These are phyloP conservation scores for Linnaemya tessellans DNA, from an alignment of 2,888 invertebrate genomes.

Conservation along the genomic window DNA sequence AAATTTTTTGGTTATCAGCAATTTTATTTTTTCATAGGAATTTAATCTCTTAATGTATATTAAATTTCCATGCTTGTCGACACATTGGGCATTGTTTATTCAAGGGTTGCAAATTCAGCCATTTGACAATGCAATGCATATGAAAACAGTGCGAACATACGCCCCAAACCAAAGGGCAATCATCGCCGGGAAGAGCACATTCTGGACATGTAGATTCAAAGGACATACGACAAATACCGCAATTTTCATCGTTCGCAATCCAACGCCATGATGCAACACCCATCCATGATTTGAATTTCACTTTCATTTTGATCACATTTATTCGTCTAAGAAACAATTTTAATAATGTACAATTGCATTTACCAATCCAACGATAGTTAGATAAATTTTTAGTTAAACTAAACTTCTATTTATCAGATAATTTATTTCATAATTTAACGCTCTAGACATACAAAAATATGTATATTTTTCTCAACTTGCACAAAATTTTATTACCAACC, in stretches of 20 bases:
- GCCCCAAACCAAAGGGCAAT: slow-evolving; percentile 99
- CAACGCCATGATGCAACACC: slow-evolving; percentile 99
- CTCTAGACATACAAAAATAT: too few relatives aligned
- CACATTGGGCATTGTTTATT: slow-evolving; percentile 98
- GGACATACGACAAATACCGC: slow-evolving; percentile 99
- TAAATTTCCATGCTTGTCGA: slow-evolving; percentile 99
- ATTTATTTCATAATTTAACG: too few relatives aligned
- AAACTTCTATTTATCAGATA: too few relatives aligned
- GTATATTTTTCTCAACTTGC: slow-evolving; percentile 2
- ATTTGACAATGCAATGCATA: slow-evolving; percentile 99
- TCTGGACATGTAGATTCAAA: slow-evolving; percentile 99
- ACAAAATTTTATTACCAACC: slow-evolving; percentile 7
- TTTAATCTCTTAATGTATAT: slow-evolving; percentile 86
- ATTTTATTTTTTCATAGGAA: slow-evolving; percentile 15
- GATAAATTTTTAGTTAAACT: too few relatives aligned
- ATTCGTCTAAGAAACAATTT: not conserved
- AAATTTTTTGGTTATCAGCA: slow-evolving; percentile 41
- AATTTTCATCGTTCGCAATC: slow-evolving; percentile 99
- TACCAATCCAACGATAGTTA: too few relatives aligned
- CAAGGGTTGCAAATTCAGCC: slow-evolving; percentile 96
- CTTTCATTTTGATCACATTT: slow-evolving; percentile 80
- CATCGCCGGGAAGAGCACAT: slow-evolving; percentile 98
- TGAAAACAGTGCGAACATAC: slow-evolving; percentile 99
- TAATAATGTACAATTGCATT: too few relatives aligned
- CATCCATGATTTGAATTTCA: slow-evolving; percentile 87